phyloP scores from a whole-genome alignment of 2,113 vertebrate species.

The Epinephelus fuscoguttatus region DNA sequence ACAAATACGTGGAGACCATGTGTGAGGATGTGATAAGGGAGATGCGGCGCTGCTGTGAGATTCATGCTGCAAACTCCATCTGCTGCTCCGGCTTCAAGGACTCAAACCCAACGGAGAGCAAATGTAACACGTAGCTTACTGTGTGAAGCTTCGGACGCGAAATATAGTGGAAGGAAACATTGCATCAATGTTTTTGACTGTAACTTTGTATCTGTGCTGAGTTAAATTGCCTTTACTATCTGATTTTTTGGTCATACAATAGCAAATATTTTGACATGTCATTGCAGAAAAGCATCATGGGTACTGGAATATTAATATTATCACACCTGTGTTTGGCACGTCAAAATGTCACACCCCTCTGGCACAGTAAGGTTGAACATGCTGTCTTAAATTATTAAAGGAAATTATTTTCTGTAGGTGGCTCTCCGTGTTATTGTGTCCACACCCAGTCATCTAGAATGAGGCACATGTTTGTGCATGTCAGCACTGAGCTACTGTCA shows the following conservation, averaged over 20 bases:
- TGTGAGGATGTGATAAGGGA: conserved; percentile 75
- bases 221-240: neutral
- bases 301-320: neutral
- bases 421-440: neutral
- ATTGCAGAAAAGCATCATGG: neutral
- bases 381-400: conserved; percentile 2
- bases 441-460: neutral
- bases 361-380: neutral
- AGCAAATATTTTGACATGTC: neutral
- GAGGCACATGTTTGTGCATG: conserved; percentile 4
- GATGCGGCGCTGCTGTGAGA: conserved; percentile 75
- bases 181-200: conserved; percentile 19
- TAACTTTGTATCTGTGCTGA: neutral
- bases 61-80: conserved; percentile 50
- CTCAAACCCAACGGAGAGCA: conserved; percentile 34
- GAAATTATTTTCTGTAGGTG: neutral
- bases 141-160: neutral
- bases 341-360: neutral
- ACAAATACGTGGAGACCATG: conserved; percentile 76
- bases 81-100: conserved; percentile 80
- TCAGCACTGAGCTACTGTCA: neutral
- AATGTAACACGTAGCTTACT: conserved; percentile 1
- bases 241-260: neutral
- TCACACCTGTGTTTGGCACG: neutral
- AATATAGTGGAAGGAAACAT: neutral